Evolutionary conservation across 2,888 invertebrate genomes (phyloP).

Genomic region (Tetheella fluctuosa): DNA sequence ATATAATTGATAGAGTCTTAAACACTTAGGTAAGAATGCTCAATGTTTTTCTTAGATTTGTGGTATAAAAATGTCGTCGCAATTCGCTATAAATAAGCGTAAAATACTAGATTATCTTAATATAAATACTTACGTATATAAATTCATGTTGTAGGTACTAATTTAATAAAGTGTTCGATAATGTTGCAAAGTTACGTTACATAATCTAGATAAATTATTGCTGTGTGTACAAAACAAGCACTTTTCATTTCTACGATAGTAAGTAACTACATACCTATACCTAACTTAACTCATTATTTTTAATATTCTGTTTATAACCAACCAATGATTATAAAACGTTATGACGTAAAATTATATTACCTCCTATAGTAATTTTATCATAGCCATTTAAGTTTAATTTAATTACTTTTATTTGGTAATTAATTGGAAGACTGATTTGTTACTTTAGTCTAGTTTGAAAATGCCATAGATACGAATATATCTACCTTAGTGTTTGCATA

Average conservation of each 20-base stretch:
- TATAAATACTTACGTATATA: conserved; percentile 28
- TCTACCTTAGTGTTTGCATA: conserved; percentile 65
- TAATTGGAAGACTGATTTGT: conserved; percentile 83
- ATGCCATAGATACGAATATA: conserved; percentile 80
- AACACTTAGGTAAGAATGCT: conserved; percentile 75
- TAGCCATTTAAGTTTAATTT: conserved; percentile 64
- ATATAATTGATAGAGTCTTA: conserved; percentile 60
- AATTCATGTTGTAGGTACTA: conserved; percentile 16
- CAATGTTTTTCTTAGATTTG: conserved; percentile 68
- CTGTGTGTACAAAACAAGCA: neutral
- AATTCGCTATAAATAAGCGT: conserved; percentile 57
- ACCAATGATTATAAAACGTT: conserved; percentile 13
- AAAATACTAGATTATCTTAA: conserved; percentile 49
- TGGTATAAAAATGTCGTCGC: conserved; percentile 50
- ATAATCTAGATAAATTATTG: neutral
- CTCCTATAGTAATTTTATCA: conserved; percentile 46
- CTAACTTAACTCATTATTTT: neutral
- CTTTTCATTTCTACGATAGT: neutral
- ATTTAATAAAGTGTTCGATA: conserved; percentile 15
- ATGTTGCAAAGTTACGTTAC: neutral
- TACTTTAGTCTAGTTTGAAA: conserved; percentile 83
- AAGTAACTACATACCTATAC: neutral
- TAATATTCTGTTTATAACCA: conserved; percentile 1
- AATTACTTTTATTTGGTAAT: conserved; percentile 52
- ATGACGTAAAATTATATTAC: conserved; percentile 20